phyloP scores from a whole-genome alignment of 1,140 invertebrate genomes.

The Cotesia vestalis region DNA sequence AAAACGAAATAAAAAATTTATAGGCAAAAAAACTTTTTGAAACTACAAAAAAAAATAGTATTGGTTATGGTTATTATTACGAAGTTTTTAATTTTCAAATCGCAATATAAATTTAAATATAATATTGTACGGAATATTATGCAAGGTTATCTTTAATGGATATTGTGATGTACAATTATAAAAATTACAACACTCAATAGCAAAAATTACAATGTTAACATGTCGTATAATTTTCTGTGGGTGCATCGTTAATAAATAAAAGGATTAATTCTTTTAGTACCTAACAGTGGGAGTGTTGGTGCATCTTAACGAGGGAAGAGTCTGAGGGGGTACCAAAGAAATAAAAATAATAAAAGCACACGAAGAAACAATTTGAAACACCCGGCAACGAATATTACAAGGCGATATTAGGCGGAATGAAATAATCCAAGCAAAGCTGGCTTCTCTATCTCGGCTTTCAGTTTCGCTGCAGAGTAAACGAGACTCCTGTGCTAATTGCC shows the following conservation, averaged over 20 bases:
- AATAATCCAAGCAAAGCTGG: slow-evolving; percentile 57
- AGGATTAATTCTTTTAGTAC: slow-evolving; percentile 2
- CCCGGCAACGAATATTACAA: slow-evolving; percentile 63
- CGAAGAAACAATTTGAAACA: slow-evolving; percentile 60
- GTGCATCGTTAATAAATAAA: not conserved
- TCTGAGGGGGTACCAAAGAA: slow-evolving; percentile 25
- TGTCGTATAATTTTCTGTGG: not conserved
- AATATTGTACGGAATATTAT: too few relatives aligned
- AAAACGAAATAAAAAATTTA: too few relatives aligned
- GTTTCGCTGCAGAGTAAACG: slow-evolving; percentile 59
- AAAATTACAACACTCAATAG: too few relatives aligned
- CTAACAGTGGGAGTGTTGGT: slow-evolving; percentile 11
- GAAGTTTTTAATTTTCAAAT: too few relatives aligned
- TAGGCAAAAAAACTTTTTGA: too few relatives aligned
- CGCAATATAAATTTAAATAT: too few relatives aligned
- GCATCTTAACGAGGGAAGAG: slow-evolving; percentile 29
- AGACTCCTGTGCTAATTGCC: slow-evolving; percentile 60
- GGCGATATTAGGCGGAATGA: slow-evolving; percentile 62
- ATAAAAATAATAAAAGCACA: slow-evolving; percentile 33
- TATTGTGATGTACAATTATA: too few relatives aligned
- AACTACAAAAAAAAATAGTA: too few relatives aligned
- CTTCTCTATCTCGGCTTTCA: slow-evolving; percentile 41
- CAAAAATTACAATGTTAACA: too few relatives aligned
- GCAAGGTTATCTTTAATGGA: too few relatives aligned
- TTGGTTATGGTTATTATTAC: too few relatives aligned